phyloP scores from a whole-genome alignment of 2,888 invertebrate species.

The Campopleginae sp. region DNA sequence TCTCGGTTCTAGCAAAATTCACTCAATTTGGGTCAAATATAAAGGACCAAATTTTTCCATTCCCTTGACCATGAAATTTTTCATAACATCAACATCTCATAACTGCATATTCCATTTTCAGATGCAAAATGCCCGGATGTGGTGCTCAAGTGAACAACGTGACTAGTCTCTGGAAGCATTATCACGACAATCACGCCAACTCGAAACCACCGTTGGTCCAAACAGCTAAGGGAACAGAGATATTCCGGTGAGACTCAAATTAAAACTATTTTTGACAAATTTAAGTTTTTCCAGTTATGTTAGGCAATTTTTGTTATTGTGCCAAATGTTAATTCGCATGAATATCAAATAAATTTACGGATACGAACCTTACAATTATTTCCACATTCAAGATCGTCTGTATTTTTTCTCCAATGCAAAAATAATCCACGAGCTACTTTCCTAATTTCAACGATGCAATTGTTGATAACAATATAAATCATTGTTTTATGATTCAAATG shows the following conservation, averaged over 20 bases:
- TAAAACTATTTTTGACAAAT: too few species aligned
- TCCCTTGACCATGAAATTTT: background rate
- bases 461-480: too few species aligned
- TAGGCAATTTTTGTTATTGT: too few species aligned
- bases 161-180: constrained; percentile 82
- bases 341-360: too few species aligned
- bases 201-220: constrained; percentile 78
- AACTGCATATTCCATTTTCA: constrained; percentile 53
- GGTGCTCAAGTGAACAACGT: constrained; percentile 81
- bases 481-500: background rate
- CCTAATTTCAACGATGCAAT: too few species aligned
- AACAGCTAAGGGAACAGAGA: constrained; percentile 77
- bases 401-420: constrained; percentile 21
- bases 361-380: too few species aligned
- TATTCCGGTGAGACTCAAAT: constrained; percentile 76
- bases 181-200: constrained; percentile 83
- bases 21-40: background rate
- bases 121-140: constrained; percentile 83
- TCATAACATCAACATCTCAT: background rate
- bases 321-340: too few species aligned
- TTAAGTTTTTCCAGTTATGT: too few species aligned
- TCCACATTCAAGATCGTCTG: too few species aligned
- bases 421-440: too few species aligned
- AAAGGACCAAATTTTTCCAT: background rate
- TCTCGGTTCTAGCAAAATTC: background rate